Conservation (phyloP, 37 sponge, comb jelly and placozoan species). For the Axinella damicornis region DNA sequence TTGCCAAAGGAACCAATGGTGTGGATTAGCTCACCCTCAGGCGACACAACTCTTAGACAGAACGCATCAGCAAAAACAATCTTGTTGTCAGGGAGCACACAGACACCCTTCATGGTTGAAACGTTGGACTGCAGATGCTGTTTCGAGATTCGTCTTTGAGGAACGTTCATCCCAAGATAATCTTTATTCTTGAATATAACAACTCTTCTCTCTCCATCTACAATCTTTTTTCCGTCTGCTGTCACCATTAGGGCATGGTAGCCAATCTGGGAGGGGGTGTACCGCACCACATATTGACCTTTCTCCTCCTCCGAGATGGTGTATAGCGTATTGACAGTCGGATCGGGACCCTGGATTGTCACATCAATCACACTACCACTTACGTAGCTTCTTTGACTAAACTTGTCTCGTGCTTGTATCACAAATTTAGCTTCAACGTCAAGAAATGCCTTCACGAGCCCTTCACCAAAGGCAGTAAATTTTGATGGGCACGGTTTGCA, state of each 20-base stretch:
- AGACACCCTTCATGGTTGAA: slow-evolving; percentile 27
- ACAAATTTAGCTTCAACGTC: slow-evolving; percentile 29
- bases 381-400: slow-evolving; percentile 31
- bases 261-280: slow-evolving; percentile 26
- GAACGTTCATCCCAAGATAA: slow-evolving; percentile 23
- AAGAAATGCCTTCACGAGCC: slow-evolving; percentile 50
- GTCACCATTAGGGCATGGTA: slow-evolving; percentile 29
- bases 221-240: slow-evolving; percentile 1
- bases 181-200: slow-evolving; percentile 47
- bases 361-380: slow-evolving; percentile 19
- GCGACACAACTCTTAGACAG: slow-evolving; percentile 30
- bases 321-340: too few species aligned
- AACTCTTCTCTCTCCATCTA: neutral
- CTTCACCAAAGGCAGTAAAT: slow-evolving; percentile 41
- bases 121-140: neutral
- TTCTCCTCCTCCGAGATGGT: neutral
- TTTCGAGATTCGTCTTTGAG: neutral
- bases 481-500: slow-evolving; percentile 51
- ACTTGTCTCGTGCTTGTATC: slow-evolving; percentile 45
- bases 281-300: slow-evolving; percentile 30
- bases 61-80: slow-evolving; percentile 47
- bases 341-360: slow-evolving; percentile 17
- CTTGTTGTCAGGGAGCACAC: slow-evolving; percentile 2
- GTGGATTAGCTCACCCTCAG: neutral
- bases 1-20: slow-evolving; percentile 47